A percentile compares a stretch with the other conserved stretches of the same genome.
phyloP scores from a whole-genome alignment of 2,888 invertebrate species.

The Lochmaea capreae region DNA sequence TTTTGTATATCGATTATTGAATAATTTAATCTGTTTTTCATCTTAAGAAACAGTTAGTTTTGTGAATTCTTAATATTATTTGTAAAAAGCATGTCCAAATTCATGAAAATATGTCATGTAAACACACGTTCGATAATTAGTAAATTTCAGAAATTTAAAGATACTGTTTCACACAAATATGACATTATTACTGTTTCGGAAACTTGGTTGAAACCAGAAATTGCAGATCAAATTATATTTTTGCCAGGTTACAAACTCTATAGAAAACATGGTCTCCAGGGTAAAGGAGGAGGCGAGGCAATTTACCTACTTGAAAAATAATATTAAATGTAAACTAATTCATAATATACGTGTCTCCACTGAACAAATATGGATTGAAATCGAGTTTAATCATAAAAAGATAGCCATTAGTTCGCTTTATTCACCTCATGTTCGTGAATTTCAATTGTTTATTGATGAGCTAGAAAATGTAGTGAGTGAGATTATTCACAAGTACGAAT shows the following conservation, averaged over 20 bases:
- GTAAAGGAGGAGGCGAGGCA: conserved; percentile 12
- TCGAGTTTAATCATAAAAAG: not conserved
- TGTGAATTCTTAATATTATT: too few species aligned
- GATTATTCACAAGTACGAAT: conserved; percentile 22
- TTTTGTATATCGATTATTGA: too few species aligned
- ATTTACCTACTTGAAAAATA: not conserved
- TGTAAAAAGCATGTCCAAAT: not conserved
- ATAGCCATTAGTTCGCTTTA: not conserved
- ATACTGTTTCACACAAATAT: not conserved
- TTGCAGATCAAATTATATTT: not conserved
- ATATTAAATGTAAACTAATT: not conserved
- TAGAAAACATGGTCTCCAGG: not conserved
- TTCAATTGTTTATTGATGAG: not conserved
- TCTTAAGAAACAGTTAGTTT: too few species aligned
- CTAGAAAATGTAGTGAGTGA: not conserved
- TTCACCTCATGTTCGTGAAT: not conserved
- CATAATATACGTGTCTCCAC: not conserved
- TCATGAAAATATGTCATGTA: not conserved
- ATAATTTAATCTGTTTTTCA: too few species aligned
- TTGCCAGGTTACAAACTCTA: too few species aligned
- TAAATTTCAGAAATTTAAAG: conserved; percentile 2
- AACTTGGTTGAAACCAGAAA: not conserved
- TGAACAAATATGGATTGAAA: not conserved
- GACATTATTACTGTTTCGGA: not conserved
- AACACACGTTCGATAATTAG: conserved; percentile 1